Conservation (phyloP, 2,888 invertebrate genomes). For the Melangyna quadrimaculata region DNA sequence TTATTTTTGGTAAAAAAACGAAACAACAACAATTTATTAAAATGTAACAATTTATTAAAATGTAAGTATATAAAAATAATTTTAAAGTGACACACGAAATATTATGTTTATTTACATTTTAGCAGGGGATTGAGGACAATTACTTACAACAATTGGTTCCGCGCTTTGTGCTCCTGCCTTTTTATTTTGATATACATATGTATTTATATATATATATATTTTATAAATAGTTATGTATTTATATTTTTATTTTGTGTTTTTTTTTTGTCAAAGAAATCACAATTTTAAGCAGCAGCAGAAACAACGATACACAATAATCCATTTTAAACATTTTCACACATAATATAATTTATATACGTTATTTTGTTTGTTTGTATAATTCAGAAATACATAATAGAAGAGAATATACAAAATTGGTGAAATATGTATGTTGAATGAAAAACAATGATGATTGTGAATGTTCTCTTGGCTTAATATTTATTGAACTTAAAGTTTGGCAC, state of each 20-base stretch:
- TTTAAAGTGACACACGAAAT: slow-evolving; percentile 35
- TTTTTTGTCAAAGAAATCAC: slow-evolving; percentile 71
- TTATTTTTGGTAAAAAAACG: slow-evolving; percentile 5
- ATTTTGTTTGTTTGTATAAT: slow-evolving; percentile 25
- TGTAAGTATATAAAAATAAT: background rate
- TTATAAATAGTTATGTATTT: slow-evolving; percentile 54
- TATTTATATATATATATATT: background rate
- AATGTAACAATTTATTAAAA: background rate
- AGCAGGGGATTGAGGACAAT: slow-evolving; percentile 66
- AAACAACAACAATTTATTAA: background rate
- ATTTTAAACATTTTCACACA: slow-evolving; percentile 66
- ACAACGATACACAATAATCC: slow-evolving; percentile 69
- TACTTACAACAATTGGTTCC: slow-evolving; percentile 98
- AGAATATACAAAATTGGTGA: slow-evolving; percentile 10
- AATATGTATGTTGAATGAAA: background rate
- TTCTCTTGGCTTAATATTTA: background rate
- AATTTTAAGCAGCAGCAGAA: slow-evolving; percentile 71
- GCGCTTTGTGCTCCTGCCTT: slow-evolving; percentile 93
- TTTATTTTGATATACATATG: slow-evolving; percentile 8
- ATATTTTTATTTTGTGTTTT: slow-evolving; percentile 67
- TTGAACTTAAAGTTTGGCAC: background rate
- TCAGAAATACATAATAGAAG: slow-evolving; percentile 22
- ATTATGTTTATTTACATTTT: slow-evolving; percentile 42
- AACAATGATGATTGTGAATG: background rate
- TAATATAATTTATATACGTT: slow-evolving; percentile 37